Evolutionary conservation across 2,113 vertebrate genomes (phyloP).

Genomic region (Hippoglossus stenolepis): DNA sequence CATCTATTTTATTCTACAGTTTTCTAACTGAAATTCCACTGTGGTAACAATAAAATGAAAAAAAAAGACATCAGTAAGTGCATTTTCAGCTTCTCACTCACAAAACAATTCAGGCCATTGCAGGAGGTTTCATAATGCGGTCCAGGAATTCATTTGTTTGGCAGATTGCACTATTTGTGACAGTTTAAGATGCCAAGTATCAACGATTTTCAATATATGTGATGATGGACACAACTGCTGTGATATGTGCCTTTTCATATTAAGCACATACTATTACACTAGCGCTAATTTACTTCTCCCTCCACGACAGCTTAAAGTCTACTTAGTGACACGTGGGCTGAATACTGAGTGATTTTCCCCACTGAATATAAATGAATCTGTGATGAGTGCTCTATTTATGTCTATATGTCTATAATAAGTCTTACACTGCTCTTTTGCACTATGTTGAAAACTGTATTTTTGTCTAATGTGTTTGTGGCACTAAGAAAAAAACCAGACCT

Average conservation of each 20-base stretch:
- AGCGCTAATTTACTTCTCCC: not conserved
- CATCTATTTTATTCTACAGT: no score
- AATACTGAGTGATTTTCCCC: not conserved
- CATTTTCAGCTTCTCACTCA: no score
- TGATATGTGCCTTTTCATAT: not conserved
- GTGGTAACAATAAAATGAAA: no score
- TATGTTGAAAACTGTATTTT: not conserved
- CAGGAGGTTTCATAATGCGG: no score
- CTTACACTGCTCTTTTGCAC: not conserved
- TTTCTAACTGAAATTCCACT: no score
- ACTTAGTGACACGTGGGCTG: not conserved
- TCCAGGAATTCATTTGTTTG: no score
- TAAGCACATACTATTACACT: not conserved
- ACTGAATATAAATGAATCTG: conserved; percentile 9
- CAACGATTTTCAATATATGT: no score
- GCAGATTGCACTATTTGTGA: no score
- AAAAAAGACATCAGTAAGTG: no score
- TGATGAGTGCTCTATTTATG: conserved; percentile 13
- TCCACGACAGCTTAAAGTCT: not conserved
- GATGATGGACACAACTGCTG: no score
- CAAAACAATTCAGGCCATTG: no score
- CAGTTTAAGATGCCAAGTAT: no score
- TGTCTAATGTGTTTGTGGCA: not conserved
- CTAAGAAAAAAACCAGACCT: not conserved
- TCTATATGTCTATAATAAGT: conserved; percentile 2